Base-by-base conservation (phyloP, 1,140 invertebrate genomes). In the Macrobrachium rosenbergii region DNA sequence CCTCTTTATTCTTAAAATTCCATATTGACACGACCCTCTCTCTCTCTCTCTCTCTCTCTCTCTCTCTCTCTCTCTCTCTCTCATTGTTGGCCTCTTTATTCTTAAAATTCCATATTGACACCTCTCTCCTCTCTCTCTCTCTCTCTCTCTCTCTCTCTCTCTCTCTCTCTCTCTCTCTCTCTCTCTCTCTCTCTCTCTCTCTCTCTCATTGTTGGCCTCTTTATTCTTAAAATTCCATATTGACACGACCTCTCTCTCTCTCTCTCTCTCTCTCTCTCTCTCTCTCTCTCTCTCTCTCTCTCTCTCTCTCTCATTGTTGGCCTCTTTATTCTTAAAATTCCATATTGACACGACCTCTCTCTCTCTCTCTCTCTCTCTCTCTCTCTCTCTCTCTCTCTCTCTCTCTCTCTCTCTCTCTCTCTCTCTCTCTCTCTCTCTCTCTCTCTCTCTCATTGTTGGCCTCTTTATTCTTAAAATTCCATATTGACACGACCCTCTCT, bases 181-280 rank as follows among this genome's bases (percentile, higher is more conserved):
- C n/a, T n/a, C n/a, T n/a, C 19, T 77, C 76, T 59, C 52, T 78
- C 76, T 59, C 52, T 52, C 76, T 78, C 52, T 59, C 76, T 59
- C 52, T 78, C 76, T 73, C 72, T 73, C 67, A 23, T n/a, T 52
- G 19, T 77, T n/a, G 17, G 6, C 17, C 17, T 17, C 45, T 45
- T 58, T 52, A 19, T 45, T 16, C 16, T 78, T 5, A 77, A 16
- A 2, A 52, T 37, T 14, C 77, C 16, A 23, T 23, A 8, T 17
- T 19, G n/a, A 21, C 28, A 21, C 45, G 7, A 76, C 73, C 45
- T n/a, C 19, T 77, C 76, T 59, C 52, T 78, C 76, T 59, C 52
- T 52, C 76, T 78, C 52, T 59, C 76, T 59, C 52, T 78, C 76
- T 73, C 72, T 73, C 67, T n/a, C n/a, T n/a, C n/a, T n/a, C n/a